Percentiles rank a stretch among this genome's conserved stretches.
These are phyloP conservation scores for Periphyllus acericola DNA, from an alignment of 2,888 invertebrate genomes.

Conservation along the genomic window DNA sequence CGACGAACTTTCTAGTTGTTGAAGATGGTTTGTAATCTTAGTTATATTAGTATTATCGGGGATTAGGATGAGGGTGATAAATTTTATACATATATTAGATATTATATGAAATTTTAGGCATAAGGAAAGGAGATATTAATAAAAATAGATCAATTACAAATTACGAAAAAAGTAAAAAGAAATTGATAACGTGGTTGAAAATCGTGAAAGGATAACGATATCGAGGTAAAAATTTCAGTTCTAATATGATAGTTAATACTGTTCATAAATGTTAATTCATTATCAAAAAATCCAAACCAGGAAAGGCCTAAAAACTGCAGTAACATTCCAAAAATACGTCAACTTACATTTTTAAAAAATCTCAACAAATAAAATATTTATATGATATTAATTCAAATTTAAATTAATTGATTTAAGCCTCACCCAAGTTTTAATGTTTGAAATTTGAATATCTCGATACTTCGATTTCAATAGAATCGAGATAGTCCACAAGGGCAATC, in stretches of 20 bases:
- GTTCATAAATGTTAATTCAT: too few relatives aligned
- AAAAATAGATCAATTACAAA: background rate
- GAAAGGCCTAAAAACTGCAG: background rate
- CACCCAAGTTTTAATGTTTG: background rate
- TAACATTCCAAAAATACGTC: background rate
- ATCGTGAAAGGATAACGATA: background rate
- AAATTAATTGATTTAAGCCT: background rate
- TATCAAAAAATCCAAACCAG: background rate
- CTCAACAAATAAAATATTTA: background rate
- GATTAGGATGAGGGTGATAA: background rate
- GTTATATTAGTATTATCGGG: background rate
- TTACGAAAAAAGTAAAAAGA: background rate
- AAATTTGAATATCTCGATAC: background rate
- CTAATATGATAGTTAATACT: background rate
- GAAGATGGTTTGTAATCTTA: slow-evolving; percentile 11
- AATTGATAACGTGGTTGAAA: background rate
- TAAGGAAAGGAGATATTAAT: background rate
- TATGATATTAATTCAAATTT: background rate
- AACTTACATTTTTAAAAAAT: background rate
- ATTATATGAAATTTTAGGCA: background rate
- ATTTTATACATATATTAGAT: background rate
- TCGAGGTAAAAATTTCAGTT: background rate
- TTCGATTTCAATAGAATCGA: background rate
- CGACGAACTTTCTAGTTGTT: slow-evolving; percentile 48
- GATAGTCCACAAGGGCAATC: background rate